Evolutionary conservation across 2,888 invertebrate genomes (phyloP).

Genomic region (Pammene fasciana): DNA sequence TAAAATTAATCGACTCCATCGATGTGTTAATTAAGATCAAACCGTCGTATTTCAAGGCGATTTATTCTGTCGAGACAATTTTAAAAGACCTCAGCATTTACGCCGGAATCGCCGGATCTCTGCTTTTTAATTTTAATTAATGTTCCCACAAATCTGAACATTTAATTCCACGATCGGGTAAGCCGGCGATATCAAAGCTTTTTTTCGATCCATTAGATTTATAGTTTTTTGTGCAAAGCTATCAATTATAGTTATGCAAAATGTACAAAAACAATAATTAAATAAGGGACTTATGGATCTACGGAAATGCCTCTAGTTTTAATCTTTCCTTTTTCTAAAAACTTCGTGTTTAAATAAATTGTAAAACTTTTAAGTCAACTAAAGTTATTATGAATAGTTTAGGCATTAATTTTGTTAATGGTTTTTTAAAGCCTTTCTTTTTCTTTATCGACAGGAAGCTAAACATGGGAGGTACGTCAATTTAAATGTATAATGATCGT

Average conservation of each 20-base stretch:
- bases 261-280: constrained; percentile 56
- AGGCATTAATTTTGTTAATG: constrained; percentile 41
- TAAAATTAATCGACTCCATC: constrained; percentile 15
- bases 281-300: constrained; percentile 49
- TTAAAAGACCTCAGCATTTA: constrained; percentile 11
- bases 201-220: constrained; percentile 47
- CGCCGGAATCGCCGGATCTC: constrained; percentile 1
- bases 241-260: constrained; percentile 64
- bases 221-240: constrained; percentile 53
- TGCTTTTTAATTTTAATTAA: constrained; percentile 26
- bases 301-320: constrained; percentile 61
- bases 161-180: constrained; percentile 6
- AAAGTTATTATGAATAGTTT: constrained; percentile 32
- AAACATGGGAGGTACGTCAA: constrained; percentile 39
- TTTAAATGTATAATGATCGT: constrained; percentile 29
- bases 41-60: constrained; percentile 9
- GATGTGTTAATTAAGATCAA: constrained; percentile 32
- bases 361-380: constrained; percentile 12
- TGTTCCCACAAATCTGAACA: constrained; percentile 12
- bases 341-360: neutral
- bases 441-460: constrained; percentile 59
- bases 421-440: constrained; percentile 48
- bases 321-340: constrained; percentile 6
- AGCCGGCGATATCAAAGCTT: constrained; percentile 56
- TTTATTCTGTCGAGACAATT: constrained; percentile 21